Percentiles rank a stretch among this genome's conserved stretches.
These are phyloP conservation scores for Hestina assimilis DNA, from an alignment of 1,140 invertebrate genomes.

Conservation along the genomic window DNA sequence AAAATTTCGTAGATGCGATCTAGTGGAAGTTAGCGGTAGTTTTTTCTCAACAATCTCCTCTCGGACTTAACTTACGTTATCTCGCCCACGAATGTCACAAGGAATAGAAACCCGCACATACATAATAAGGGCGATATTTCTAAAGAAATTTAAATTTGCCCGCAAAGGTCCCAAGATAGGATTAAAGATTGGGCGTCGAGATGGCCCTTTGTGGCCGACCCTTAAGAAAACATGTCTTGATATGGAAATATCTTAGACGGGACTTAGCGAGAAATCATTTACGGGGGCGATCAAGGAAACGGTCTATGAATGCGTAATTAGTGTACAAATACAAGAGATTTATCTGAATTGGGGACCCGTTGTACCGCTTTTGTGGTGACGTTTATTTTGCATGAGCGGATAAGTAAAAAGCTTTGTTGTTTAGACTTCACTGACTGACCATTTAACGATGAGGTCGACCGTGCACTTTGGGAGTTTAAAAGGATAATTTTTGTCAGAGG, in stretches of 20 bases:
- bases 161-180: slow-evolving; percentile 78
- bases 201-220: slow-evolving; percentile 75
- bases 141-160: slow-evolving; percentile 79
- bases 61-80: slow-evolving; percentile 78
- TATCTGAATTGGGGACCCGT: slow-evolving; percentile 32
- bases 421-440: slow-evolving; percentile 48
- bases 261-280: slow-evolving; percentile 72
- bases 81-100: slow-evolving; percentile 71
- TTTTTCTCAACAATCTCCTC: slow-evolving; percentile 77
- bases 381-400: slow-evolving; percentile 58
- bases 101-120: slow-evolving; percentile 77
- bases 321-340: slow-evolving; percentile 38
- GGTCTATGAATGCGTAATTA: slow-evolving; percentile 65
- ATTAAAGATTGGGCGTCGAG: slow-evolving; percentile 77
- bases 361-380: slow-evolving; percentile 45
- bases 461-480: slow-evolving; percentile 51
- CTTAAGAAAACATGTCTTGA: slow-evolving; percentile 77
- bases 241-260: slow-evolving; percentile 74
- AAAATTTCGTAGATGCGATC: slow-evolving; percentile 47
- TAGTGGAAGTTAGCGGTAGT: slow-evolving; percentile 71
- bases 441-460: slow-evolving; percentile 57
- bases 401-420: slow-evolving; percentile 56
- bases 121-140: slow-evolving; percentile 78
- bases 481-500: slow-evolving; percentile 62
- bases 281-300: slow-evolving; percentile 61